Evolutionary conservation across 2,113 vertebrate genomes (phyloP).

Genomic region (Solea solea): DNA sequence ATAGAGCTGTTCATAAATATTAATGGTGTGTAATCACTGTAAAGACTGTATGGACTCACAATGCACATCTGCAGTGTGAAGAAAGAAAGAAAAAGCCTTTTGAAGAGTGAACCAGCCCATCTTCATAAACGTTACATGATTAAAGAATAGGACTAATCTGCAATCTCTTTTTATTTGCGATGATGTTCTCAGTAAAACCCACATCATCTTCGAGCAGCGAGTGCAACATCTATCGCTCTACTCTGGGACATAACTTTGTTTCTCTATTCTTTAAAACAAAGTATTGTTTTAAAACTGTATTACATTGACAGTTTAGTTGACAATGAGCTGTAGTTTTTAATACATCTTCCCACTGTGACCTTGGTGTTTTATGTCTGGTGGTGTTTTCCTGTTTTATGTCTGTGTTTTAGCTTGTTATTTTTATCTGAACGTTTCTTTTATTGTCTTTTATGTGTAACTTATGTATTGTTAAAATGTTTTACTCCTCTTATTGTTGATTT

Average conservation of each 20-base stretch:
- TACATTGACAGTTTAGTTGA: slow-evolving; percentile 10
- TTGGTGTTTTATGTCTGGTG: no score
- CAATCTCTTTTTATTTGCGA: not conserved
- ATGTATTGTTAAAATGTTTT: no score
- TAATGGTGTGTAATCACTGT: slow-evolving; percentile 42
- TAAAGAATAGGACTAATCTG: not conserved
- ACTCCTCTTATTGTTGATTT: no score
- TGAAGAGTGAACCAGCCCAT: not conserved
- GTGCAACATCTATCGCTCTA: not conserved
- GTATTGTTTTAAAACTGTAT: slow-evolving; percentile 16
- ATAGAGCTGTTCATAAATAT: slow-evolving; percentile 48
- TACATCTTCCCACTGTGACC: no score
- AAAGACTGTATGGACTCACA: slow-evolving; percentile 36
- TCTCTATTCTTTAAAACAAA: not conserved
- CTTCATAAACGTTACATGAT: not conserved
- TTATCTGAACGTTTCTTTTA: no score
- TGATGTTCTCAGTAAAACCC: not conserved
- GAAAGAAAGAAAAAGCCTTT: slow-evolving; percentile 7
- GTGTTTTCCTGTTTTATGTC: no score
- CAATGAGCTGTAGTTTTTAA: slow-evolving; percentile 19
- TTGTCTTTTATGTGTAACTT: no score
- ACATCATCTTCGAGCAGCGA: slow-evolving; percentile 8
- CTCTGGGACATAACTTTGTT: slow-evolving; percentile 21
- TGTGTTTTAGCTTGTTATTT: no score
- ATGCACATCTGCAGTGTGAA: slow-evolving; percentile 3